Conservation (phyloP, 1,140 invertebrate species). For the Ceratina japonica region DNA sequence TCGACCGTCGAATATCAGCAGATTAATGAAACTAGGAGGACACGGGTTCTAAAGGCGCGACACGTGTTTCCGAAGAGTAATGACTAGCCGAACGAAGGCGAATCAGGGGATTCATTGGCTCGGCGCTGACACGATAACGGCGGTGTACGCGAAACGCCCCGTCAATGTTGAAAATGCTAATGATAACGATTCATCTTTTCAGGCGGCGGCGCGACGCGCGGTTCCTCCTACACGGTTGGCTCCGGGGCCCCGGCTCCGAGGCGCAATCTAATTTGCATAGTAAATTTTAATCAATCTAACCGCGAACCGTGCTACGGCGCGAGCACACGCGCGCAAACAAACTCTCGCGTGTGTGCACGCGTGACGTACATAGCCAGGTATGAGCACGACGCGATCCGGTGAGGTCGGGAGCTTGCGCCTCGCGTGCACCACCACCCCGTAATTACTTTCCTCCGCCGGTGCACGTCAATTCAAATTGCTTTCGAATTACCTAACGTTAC, state of each 20-base stretch:
- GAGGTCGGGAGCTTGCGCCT: constrained; percentile 39
- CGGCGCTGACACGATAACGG: constrained; percentile 29
- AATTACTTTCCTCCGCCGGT: constrained; percentile 73
- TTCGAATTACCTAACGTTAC: constrained; percentile 70
- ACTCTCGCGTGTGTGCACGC: not conserved
- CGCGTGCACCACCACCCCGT: constrained; percentile 62
- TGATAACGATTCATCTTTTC: constrained; percentile 50
- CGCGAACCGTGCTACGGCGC: constrained; percentile 55
- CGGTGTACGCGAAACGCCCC: not conserved
- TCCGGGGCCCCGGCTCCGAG: constrained; percentile 3
- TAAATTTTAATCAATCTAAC: constrained; percentile 72
- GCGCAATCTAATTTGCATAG: constrained; percentile 69
- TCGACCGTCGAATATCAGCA: not conserved
- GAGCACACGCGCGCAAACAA: constrained; percentile 25
- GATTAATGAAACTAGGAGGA: not conserved
- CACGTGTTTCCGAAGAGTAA: not conserved
- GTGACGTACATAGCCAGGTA: constrained; percentile 27
- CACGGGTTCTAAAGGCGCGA: constrained; percentile 4
- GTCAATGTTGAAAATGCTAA: constrained; percentile 46
- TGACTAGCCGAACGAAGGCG: not conserved
- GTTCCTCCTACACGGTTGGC: not conserved
- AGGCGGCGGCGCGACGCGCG: not conserved
- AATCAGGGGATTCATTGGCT: constrained; percentile 13
- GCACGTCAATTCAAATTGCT: constrained; percentile 75
- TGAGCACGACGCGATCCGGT: constrained; percentile 33